Evolutionary conservation across 2,888 invertebrate species (phyloP).

Genomic region (Spodoptera littoralis): DNA sequence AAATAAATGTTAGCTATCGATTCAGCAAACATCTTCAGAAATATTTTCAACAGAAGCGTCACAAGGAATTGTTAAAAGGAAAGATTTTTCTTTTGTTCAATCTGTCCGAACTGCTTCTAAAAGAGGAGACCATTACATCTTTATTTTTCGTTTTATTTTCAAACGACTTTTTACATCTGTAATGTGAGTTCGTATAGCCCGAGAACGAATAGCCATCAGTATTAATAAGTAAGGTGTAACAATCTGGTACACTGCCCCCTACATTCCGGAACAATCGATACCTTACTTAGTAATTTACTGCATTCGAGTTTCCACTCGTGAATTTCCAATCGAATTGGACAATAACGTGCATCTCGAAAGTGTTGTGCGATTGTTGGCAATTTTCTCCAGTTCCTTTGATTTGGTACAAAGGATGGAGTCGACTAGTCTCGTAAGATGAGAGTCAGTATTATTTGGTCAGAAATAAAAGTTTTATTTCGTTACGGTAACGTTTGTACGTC

Average conservation of each 20-base stretch:
- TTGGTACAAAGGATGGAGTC: constrained; percentile 10
- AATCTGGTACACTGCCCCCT: constrained; percentile 76
- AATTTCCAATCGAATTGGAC: constrained; percentile 62
- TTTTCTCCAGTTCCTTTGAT: constrained; percentile 32
- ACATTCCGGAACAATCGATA: constrained; percentile 75
- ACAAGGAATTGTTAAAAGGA: constrained; percentile 19
- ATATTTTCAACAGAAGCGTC: constrained; percentile 25
- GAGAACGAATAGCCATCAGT: constrained; percentile 51
- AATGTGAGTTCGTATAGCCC: constrained; percentile 2
- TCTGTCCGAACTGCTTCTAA: constrained; percentile 27
- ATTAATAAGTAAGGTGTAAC: constrained; percentile 74
- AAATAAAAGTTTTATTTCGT: constrained; percentile 3
- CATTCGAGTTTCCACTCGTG: constrained; percentile 66
- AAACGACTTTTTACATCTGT: constrained; percentile 20
- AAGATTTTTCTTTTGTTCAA: constrained; percentile 16
- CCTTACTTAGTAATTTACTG: constrained; percentile 75
- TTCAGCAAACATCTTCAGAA: constrained; percentile 2
- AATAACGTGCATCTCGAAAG: constrained; percentile 57
- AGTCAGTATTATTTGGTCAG: constrained; percentile 8
- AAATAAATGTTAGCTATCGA: constrained; percentile 12
- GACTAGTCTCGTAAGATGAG: not conserved
- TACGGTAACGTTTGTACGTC: too few species aligned
- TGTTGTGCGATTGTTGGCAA: constrained; percentile 39
- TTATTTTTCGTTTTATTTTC: constrained; percentile 21
- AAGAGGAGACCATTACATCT: constrained; percentile 12